A percentile compares a stretch with the other conserved stretches of the same genome.
Evolutionary conservation across 1,140 invertebrate species (phyloP).

Genomic region (Drosophila ironensis): DNA sequence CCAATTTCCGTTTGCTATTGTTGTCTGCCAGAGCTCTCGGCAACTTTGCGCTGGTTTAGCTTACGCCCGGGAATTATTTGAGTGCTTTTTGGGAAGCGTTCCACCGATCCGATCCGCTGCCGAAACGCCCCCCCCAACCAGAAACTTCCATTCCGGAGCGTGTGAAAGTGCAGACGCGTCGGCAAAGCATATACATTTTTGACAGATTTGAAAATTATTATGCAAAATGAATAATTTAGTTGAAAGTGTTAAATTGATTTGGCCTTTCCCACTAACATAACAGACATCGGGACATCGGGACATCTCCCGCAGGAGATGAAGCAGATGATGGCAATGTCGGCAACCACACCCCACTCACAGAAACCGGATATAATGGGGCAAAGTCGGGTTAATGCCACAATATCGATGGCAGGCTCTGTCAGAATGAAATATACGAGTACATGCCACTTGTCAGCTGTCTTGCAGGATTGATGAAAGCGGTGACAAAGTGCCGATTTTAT

Average conservation of each 20-base stretch:
- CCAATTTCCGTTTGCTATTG: constrained; percentile 52
- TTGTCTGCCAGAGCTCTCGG: constrained; percentile 63
- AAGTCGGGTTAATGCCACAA: not conserved
- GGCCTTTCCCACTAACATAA: constrained; percentile 65
- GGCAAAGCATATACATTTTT: constrained; percentile 60
- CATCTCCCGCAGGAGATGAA: constrained; percentile 20
- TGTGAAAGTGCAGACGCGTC: constrained; percentile 76
- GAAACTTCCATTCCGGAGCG: constrained; percentile 39
- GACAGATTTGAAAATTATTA: constrained; percentile 80
- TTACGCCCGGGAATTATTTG: constrained; percentile 78
- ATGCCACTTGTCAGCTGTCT: constrained; percentile 27
- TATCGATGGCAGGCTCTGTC: constrained; percentile 25
- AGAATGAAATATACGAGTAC: constrained; percentile 35
- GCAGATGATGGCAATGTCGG: constrained; percentile 64
- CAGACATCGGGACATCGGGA: constrained; percentile 14
- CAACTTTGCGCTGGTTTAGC: constrained; percentile 77
- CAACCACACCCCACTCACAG: not conserved
- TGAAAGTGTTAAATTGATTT: constrained; percentile 80
- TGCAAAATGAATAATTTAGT: constrained; percentile 80
- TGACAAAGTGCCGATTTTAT: constrained; percentile 29
- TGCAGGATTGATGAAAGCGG: not conserved
- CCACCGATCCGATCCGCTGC: not conserved
- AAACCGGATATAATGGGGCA: not conserved
- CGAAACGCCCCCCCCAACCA: not conserved
- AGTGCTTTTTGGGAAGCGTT: constrained; percentile 65